Percentiles rank a stretch among this genome's conserved stretches.
These are phyloP conservation scores for Nicator chloris DNA, from an alignment of 2,113 vertebrate genomes.

Conservation along the genomic window DNA sequence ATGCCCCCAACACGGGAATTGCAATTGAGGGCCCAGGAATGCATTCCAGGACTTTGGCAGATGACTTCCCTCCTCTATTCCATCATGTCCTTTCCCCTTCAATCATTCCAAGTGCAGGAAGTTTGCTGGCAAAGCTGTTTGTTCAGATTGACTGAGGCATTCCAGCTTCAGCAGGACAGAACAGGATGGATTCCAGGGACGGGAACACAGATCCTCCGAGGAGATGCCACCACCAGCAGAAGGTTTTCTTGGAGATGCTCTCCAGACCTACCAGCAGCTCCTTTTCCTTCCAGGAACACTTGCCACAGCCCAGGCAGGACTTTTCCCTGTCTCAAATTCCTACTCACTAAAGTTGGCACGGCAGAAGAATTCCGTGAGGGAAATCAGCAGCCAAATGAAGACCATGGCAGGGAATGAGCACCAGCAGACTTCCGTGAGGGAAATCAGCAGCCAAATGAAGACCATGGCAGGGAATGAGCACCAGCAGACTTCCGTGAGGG, in stretches of 20 bases:
- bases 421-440: no score
- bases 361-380: background rate
- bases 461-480: slow-evolving; percentile 10
- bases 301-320: background rate
- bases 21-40: rapidly evolving
- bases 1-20: rapidly evolving
- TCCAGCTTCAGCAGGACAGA: background rate
- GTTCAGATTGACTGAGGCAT: background rate
- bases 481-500: no score
- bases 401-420: slow-evolving; percentile 10
- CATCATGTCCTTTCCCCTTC: background rate
- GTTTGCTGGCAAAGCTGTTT: background rate
- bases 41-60: background rate
- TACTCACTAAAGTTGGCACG: background rate
- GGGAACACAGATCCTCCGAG: background rate
- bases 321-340: background rate
- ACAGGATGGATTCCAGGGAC: background rate
- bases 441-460: slow-evolving; percentile 17
- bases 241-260: background rate
- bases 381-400: slow-evolving; percentile 20
- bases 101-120: background rate
- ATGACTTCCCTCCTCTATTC: background rate
- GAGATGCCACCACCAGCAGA: background rate
- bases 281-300: background rate
- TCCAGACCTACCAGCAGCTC: background rate